phyloP scores from a whole-genome alignment of 2,888 invertebrate species.

The Geophilus truncorum region DNA sequence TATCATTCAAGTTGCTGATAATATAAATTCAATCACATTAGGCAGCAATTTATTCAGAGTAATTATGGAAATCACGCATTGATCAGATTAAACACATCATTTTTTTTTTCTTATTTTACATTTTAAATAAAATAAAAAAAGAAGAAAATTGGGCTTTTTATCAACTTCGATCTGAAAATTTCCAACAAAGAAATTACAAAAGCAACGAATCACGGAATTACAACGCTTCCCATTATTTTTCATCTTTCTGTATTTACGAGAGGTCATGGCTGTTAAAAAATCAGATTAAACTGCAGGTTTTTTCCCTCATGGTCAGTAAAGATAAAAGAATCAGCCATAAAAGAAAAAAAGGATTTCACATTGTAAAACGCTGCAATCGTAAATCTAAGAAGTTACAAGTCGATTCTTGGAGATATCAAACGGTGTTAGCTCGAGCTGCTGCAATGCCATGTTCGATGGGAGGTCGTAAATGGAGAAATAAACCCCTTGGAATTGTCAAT shows the following conservation, averaged over 20 bases:
- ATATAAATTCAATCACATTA: neutral
- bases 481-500: slow-evolving; percentile 25
- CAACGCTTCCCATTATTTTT: neutral
- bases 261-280: neutral
- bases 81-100: neutral
- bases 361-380: neutral
- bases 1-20: neutral
- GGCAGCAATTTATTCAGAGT: neutral
- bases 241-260: neutral
- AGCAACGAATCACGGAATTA: neutral
- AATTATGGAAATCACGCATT: neutral
- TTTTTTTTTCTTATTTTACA: no score
- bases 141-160: no score
- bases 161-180: no score
- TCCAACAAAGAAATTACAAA: no score
- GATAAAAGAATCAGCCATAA: slow-evolving; percentile 16
- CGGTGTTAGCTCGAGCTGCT: slow-evolving; percentile 1
- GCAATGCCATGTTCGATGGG: neutral
- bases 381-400: slow-evolving; percentile 25
- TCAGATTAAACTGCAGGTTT: neutral
- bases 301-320: neutral
- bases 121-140: no score
- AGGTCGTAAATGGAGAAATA: slow-evolving; percentile 19
- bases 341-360: neutral
- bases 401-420: slow-evolving; percentile 7